Conservation (phyloP, 1,140 invertebrate species). For the Drosophila orena region DNA sequence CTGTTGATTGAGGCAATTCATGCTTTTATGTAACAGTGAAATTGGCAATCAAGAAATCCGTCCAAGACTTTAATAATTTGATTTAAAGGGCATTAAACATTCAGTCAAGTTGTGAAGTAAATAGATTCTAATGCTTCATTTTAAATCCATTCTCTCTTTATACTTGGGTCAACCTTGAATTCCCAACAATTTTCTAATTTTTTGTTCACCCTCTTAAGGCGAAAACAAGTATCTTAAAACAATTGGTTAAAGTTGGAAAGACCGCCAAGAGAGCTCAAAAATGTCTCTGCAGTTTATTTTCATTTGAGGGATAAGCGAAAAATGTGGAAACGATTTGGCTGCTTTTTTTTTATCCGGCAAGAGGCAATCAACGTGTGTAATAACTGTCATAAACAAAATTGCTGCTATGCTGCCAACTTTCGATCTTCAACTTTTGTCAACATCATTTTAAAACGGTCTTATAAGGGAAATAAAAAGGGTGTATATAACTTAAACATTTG, state of each 20-base stretch:
- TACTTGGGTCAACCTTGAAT: neutral
- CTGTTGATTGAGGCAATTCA: neutral
- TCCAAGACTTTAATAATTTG: slow-evolving; percentile 32
- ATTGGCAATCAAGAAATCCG: neutral
- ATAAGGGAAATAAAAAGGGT: too few relatives aligned
- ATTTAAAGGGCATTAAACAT: slow-evolving; percentile 20
- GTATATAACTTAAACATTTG: too few relatives aligned
- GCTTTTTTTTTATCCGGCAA: slow-evolving; percentile 52
- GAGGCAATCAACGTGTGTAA: slow-evolving; percentile 74
- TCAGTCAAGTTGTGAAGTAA: too few relatives aligned
- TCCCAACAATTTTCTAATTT: neutral
- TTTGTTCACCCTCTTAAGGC: neutral
- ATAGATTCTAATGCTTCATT: too few relatives aligned
- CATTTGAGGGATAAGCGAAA: slow-evolving; percentile 66
- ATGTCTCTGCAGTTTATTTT: slow-evolving; percentile 69
- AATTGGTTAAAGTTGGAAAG: slow-evolving; percentile 4
- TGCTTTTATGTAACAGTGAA: neutral
- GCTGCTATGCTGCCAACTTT: slow-evolving; percentile 64
- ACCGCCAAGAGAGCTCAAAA: slow-evolving; percentile 29
- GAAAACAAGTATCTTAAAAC: slow-evolving; percentile 47
- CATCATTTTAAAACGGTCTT: neutral
- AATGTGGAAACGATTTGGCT: slow-evolving; percentile 56
- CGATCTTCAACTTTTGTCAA: slow-evolving; percentile 8
- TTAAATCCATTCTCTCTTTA: too few relatives aligned
- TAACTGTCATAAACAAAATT: slow-evolving; percentile 81